A percentile compares a stretch with the other conserved stretches of the same genome.
Conservation (phyloP, 2,113 vertebrate genomes). For the Mormoops blainvillei region DNA sequence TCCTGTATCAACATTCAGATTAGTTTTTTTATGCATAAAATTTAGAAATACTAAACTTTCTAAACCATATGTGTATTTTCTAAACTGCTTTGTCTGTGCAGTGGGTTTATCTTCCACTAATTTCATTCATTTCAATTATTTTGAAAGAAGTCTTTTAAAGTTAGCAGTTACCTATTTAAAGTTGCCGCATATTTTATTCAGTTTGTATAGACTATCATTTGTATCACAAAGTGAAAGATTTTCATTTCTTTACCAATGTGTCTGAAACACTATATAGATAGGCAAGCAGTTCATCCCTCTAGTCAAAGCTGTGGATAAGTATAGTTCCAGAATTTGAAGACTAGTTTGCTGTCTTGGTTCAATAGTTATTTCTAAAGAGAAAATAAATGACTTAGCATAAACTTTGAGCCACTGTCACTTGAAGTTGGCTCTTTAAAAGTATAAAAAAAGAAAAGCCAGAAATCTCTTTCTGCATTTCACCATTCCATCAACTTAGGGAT, state of each 20-base stretch:
- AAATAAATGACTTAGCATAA: not conserved
- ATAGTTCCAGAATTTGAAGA: not conserved
- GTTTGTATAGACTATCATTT: not conserved
- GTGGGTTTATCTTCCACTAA: not conserved
- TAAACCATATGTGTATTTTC: not conserved
- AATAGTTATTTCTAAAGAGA: not conserved
- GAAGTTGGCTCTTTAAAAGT: not conserved
- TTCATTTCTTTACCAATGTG: not conserved
- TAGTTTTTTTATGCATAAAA: not conserved
- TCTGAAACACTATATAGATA: not conserved
- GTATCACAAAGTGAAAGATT: not conserved
- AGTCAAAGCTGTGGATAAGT: not conserved
- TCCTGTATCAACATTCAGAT: not conserved
- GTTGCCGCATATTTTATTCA: not conserved
- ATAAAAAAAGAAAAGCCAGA: not conserved
- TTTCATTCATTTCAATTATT: not conserved
- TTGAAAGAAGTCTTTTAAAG: not conserved
- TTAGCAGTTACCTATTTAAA: not conserved
- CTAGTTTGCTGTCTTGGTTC: not conserved
- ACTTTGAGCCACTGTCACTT: not conserved
- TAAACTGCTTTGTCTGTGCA: not conserved
- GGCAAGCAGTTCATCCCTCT: not conserved
- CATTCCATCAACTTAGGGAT: not conserved
- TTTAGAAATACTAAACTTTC: not conserved
- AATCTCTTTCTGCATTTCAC: not conserved